Base-by-base conservation (phyloP, 1,140 invertebrate species). In the Drosophila pectinifera region DNA sequence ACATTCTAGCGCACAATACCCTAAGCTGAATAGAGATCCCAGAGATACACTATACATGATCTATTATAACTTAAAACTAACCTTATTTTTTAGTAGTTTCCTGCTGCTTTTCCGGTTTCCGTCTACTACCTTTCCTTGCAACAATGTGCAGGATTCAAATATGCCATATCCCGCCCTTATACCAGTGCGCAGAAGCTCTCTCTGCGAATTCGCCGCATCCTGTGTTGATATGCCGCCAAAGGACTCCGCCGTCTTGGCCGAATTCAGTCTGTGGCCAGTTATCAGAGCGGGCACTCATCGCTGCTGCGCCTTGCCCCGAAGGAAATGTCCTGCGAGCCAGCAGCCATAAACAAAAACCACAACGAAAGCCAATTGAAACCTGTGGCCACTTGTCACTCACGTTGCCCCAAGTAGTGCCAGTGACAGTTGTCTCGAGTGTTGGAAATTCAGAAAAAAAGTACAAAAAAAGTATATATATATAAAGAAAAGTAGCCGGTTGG, bases 341-440 rank as follows among this genome's bases (percentile, higher is more conserved):
- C 53, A 63, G 48, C 43, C 62, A 61, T 53, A 51, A 43, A 57
- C 63, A 55, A 65, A 48, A 62, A 26, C 81, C 78, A 55, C 55
- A 63, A 78, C 61, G 67, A 48, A 46, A 63, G 45, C 38, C 70
- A 83, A 76, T 81, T 53, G 58, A 77, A 73, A 70, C 61, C 83
- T 83, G 72, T 73, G 84, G 78, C 84, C 80, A 89, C 80, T 84
- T 89, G 84, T 73, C 84, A 89, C 64, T 76, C 62, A 65, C 42
- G 36, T 26, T 79, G 64, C 57, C 58, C 13, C 46, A 82, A 88
- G 79, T 86, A 88, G 79, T 86, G 84, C 24, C 62, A 64, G 64
- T 88, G 82, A 78, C 82, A 88, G 83, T 88, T 88, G 63, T 64
- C 74, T 82, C 46, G 41, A 81, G 82, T 63, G 72, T 77, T 56